Percentiles rank a stretch among this genome's conserved stretches.
Conservation (phyloP, 1,140 invertebrate species). For the Drosophila navojoa region DNA sequence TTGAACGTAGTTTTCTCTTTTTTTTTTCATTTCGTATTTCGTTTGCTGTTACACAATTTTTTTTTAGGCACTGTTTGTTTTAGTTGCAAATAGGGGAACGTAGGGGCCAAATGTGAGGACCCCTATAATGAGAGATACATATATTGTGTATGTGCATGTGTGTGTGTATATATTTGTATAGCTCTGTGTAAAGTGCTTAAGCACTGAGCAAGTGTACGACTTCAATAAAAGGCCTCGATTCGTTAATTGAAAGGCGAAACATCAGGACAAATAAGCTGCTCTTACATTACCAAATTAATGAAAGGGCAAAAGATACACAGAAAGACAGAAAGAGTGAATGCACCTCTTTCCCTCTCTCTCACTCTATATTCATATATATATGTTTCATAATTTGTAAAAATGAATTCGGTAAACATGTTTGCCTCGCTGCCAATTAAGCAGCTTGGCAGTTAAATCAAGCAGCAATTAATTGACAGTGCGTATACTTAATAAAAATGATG, state of each 20-base stretch:
- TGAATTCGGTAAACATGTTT: conserved; percentile 1
- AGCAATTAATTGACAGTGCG: not conserved
- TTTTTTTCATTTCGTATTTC: conserved; percentile 16
- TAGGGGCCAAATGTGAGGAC: conserved; percentile 11
- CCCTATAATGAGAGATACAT: not conserved
- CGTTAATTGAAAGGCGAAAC: conserved; percentile 60
- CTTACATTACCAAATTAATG: conserved; percentile 62
- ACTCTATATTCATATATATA: not conserved
- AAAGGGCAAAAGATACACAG: not conserved
- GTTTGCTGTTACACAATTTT: conserved; percentile 16
- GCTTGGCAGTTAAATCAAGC: conserved; percentile 1
- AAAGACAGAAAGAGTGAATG: not conserved
- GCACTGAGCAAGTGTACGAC: conserved; percentile 25
- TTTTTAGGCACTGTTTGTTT: conserved; percentile 29
- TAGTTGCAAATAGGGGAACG: conserved; percentile 33
- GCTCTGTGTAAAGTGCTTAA: not conserved
- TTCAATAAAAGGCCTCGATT: conserved; percentile 76
- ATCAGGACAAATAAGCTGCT: conserved; percentile 16
- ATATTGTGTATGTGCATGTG: too few relatives aligned
- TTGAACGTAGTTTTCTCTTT: conserved; percentile 49
- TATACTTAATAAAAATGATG: not conserved
- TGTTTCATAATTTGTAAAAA: conserved; percentile 10
- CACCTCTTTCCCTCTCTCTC: not conserved
- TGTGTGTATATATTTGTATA: not conserved
- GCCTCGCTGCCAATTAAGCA: conserved; percentile 16